Conservation (phyloP, 2,888 invertebrate genomes). For the Synergus gifuensis region DNA sequence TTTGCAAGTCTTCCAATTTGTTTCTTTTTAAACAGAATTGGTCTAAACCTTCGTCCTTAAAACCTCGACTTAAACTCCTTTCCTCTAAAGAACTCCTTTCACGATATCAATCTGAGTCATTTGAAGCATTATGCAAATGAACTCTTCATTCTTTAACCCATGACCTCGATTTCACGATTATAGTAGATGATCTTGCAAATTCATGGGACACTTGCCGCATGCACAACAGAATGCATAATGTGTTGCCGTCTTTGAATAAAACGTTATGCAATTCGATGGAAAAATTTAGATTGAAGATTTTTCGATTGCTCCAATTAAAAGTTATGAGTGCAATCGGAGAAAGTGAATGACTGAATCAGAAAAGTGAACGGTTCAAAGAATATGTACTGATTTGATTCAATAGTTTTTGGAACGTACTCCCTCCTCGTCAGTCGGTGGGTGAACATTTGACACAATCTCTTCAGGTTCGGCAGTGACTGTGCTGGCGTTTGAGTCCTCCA, state of each 20-base stretch:
- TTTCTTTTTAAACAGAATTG: background rate
- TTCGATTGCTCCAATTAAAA: background rate
- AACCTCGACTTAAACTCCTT: background rate
- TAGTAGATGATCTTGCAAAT: conserved; percentile 60
- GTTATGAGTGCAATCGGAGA: background rate
- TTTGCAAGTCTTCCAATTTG: background rate
- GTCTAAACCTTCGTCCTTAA: background rate
- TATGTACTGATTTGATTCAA: background rate
- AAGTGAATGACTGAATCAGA: background rate
- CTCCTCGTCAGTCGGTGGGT: conserved; percentile 74
- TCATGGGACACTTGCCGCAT: conserved; percentile 51
- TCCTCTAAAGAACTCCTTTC: conserved; percentile 43
- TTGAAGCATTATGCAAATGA: conserved; percentile 63
- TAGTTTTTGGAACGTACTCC: conserved; percentile 63
- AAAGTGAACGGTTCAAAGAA: conserved; percentile 5
- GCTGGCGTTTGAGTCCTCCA: conserved; percentile 70
- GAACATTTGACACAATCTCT: conserved; percentile 71
- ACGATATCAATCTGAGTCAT: conserved; percentile 44
- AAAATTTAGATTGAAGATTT: background rate
- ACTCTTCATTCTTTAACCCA: conserved; percentile 60
- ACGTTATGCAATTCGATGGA: background rate
- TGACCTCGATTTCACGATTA: conserved; percentile 60
- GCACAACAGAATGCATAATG: conserved; percentile 29
- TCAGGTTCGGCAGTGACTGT: conserved; percentile 70
- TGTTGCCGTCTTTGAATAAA: background rate